Percentiles rank a stretch among this genome's conserved stretches.
phyloP scores from a whole-genome alignment of 2,797 vertebrate genomes.

The Megalops cyprinoides region DNA sequence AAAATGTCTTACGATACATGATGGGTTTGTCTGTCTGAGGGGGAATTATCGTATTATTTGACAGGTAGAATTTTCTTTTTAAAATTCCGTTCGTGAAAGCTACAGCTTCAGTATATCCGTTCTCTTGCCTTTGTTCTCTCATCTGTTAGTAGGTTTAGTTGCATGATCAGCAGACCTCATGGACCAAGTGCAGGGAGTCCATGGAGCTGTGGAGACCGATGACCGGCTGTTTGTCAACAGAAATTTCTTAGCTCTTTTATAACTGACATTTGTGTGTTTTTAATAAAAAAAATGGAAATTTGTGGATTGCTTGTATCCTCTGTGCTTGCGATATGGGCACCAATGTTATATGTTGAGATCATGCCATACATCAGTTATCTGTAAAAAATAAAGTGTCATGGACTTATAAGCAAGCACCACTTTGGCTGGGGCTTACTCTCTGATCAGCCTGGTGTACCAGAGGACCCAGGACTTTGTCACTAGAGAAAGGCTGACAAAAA shows the following conservation, averaged over 20 bases:
- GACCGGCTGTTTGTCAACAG: background rate
- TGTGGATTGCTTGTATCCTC: background rate
- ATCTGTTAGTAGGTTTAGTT: conserved; percentile 1
- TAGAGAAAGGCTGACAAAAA: background rate
- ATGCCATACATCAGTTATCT: too few species aligned
- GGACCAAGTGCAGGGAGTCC: background rate
- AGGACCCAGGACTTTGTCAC: background rate
- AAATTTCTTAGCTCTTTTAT: conserved; percentile 13
- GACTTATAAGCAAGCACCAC: too few species aligned
- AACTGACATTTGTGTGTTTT: conserved; percentile 1
- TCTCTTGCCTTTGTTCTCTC: background rate
- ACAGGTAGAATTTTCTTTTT: background rate
- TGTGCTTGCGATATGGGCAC: too few species aligned
- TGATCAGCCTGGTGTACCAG: background rate
- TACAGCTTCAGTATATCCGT: background rate
- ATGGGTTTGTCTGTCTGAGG: background rate
- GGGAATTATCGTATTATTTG: background rate
- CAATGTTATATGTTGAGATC: too few species aligned
- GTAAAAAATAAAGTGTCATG: too few species aligned
- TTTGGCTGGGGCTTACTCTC: too few species aligned
- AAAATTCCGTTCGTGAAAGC: background rate
- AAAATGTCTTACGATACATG: background rate
- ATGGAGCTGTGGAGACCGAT: background rate
- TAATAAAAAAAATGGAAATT: conserved; percentile 16
- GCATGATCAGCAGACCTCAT: background rate